Conservation (phyloP, 2,888 invertebrate genomes). For the Lasioglossum calceatum region DNA sequence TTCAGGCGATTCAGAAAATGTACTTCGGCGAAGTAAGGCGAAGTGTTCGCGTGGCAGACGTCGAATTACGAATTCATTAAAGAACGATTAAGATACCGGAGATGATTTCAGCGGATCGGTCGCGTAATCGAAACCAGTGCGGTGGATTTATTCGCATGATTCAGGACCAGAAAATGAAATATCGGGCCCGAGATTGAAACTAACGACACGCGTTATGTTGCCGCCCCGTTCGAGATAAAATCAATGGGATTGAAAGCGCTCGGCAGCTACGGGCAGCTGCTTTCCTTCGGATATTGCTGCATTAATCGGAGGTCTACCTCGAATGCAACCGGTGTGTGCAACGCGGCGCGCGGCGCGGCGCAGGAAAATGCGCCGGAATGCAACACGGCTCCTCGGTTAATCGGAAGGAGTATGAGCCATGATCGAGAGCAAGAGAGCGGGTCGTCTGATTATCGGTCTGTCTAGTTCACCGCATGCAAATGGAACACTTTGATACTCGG, state of each 20-base stretch:
- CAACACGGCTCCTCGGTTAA: conserved; percentile 50
- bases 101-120: conserved; percentile 1
- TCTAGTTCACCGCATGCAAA: conserved; percentile 62
- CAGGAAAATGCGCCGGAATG: conserved; percentile 58
- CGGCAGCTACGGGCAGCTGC: conserved; percentile 16
- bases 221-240: conserved; percentile 23
- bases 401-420: conserved; percentile 53
- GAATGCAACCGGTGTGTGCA: conserved; percentile 6
- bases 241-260: conserved; percentile 31
- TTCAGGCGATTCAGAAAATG: background rate
- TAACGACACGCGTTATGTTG: conserved; percentile 37
- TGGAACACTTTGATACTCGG: conserved; percentile 51
- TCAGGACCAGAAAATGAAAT: conserved; percentile 36
- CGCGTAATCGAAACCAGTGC: background rate
- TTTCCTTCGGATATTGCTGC: conserved; percentile 29
- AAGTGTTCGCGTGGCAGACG: background rate
- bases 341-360: background rate
- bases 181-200: conserved; percentile 35
- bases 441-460: conserved; percentile 67
- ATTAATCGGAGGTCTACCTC: conserved; percentile 27
- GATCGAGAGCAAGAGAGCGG: conserved; percentile 55
- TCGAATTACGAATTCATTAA: conserved; percentile 16
- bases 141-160: conserved; percentile 20
- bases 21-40: background rate
- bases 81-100: conserved; percentile 14